phyloP scores from a whole-genome alignment of 2,113 vertebrate species.

The Callionymus lyra region DNA sequence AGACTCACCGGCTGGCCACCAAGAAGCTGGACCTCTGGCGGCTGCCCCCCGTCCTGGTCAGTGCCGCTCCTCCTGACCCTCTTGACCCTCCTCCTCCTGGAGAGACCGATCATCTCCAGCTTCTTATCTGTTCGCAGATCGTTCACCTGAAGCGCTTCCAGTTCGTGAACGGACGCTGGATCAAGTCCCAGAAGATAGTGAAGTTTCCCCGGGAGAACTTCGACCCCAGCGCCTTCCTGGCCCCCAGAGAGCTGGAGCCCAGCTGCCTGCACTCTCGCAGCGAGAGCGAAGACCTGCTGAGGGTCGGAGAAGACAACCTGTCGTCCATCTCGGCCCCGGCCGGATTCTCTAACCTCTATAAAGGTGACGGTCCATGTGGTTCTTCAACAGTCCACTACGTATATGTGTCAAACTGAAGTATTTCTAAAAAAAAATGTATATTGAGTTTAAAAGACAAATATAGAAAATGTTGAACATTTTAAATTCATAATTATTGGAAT shows the following conservation, averaged over 20 bases:
- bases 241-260: constrained; percentile 77
- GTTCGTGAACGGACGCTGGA: constrained; percentile 96
- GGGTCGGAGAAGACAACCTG: constrained; percentile 63
- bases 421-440: too few species aligned
- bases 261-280: constrained; percentile 67
- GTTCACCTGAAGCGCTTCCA: constrained; percentile 97
- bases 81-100: background rate
- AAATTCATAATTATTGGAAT: too few species aligned
- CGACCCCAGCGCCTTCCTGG: constrained; percentile 92
- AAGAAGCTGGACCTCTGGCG: constrained; percentile 99
- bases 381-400: too few species aligned
- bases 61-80: constrained; percentile 1
- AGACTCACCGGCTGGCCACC: constrained; percentile 89
- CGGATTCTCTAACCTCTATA: constrained; percentile 67
- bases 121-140: constrained; percentile 67
- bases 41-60: constrained; percentile 90
- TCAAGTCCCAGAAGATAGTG: constrained; percentile 98
- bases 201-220: constrained; percentile 90
- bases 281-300: constrained; percentile 51
- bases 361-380: constrained; percentile 72
- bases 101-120: background rate
- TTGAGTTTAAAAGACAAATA: too few species aligned
- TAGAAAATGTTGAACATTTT: too few species aligned
- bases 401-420: too few species aligned
- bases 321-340: constrained; percentile 77